Conservation (phyloP, 2,113 vertebrate species). For the Percopsis transmontana region DNA sequence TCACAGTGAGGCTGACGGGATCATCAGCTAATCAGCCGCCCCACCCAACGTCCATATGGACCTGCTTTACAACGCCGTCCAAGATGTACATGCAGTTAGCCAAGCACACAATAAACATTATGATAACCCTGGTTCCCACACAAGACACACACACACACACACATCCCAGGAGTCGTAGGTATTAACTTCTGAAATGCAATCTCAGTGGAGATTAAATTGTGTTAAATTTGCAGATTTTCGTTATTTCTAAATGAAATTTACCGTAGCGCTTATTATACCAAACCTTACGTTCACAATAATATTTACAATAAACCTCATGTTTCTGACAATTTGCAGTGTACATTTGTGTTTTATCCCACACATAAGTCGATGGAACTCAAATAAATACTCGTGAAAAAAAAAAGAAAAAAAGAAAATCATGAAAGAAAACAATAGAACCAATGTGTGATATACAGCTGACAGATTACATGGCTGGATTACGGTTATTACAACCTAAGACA, state of each 20-base stretch:
- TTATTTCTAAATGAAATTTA: too few relatives aligned
- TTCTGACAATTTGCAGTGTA: too few relatives aligned
- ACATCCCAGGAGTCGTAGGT: background rate
- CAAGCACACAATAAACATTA: constrained; percentile 6
- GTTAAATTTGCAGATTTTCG: too few relatives aligned
- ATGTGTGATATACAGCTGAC: constrained; percentile 20
- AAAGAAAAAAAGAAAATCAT: constrained; percentile 12
- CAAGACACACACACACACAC: background rate
- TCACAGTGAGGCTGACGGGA: constrained; percentile 14
- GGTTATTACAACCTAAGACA: constrained; percentile 13
- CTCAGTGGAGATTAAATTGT: too few relatives aligned
- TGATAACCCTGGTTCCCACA: background rate
- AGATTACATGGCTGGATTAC: constrained; percentile 57
- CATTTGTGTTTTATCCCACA: background rate
- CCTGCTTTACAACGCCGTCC: constrained; percentile 26
- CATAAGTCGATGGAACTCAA: constrained; percentile 34
- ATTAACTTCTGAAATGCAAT: background rate
- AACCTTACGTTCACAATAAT: too few relatives aligned
- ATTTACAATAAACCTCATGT: too few relatives aligned
- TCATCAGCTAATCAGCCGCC: constrained; percentile 39
- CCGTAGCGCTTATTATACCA: too few relatives aligned
- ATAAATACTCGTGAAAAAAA: constrained; percentile 8
- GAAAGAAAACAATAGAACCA: constrained; percentile 42
- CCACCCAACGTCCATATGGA: constrained; percentile 24
- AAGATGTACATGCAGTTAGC: constrained; percentile 17